Percentiles rank a stretch among this genome's conserved stretches.
phyloP scores from a whole-genome alignment of 2,888 invertebrate genomes.

The Polydrusus tereticollis region DNA sequence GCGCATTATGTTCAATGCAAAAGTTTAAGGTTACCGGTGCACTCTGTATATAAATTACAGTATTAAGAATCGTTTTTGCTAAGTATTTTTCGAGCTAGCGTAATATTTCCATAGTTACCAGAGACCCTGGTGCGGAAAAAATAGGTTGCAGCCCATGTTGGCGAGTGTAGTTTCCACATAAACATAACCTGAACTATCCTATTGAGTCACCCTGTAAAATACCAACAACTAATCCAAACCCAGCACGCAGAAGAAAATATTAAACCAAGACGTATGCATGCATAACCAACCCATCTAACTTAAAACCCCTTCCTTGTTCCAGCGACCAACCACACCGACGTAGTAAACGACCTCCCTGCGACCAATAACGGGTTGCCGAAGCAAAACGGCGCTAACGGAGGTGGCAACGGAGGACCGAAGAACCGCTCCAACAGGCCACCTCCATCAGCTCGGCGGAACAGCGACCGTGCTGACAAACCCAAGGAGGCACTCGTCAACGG shows the following conservation, averaged over 20 bases:
- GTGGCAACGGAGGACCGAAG: slow-evolving; percentile 55
- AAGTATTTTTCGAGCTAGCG: too few relatives aligned
- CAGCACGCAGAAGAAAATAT: background rate
- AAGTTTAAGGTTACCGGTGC: too few relatives aligned
- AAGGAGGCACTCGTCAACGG: slow-evolving; percentile 78
- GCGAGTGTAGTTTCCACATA: too few relatives aligned
- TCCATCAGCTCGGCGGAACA: slow-evolving; percentile 60
- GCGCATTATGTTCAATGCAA: too few relatives aligned
- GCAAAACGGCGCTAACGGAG: slow-evolving; percentile 65
- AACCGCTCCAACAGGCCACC: slow-evolving; percentile 61
- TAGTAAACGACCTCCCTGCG: slow-evolving; percentile 7
- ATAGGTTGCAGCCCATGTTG: too few relatives aligned
- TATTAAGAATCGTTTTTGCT: too few relatives aligned
- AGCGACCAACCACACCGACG: slow-evolving; percentile 22
- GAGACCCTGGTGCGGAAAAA: too few relatives aligned
- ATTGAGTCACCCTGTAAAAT: background rate
- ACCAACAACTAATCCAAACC: background rate
- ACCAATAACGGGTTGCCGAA: slow-evolving; percentile 66
- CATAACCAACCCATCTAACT: background rate
- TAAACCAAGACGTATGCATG: background rate
- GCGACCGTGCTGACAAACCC: slow-evolving; percentile 64
- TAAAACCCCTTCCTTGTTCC: slow-evolving; percentile 7
- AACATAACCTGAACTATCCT: too few relatives aligned
- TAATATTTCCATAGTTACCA: too few relatives aligned
- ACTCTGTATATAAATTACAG: too few relatives aligned